Conservation (phyloP, 2,113 vertebrate species). For the Pseudois nayaur region DNA sequence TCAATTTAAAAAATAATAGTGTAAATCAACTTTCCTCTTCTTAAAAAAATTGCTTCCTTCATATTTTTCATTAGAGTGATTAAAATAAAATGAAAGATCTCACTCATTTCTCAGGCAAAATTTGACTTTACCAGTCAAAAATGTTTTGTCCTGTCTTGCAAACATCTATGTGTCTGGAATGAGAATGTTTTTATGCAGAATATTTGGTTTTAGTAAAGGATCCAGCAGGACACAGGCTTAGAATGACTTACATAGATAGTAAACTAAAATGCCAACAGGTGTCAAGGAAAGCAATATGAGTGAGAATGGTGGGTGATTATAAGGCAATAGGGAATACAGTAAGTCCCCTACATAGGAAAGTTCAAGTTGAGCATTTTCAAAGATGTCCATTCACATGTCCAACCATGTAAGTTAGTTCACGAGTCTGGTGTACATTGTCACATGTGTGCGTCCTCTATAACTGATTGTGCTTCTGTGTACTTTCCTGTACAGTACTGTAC, state of each 20-base stretch:
- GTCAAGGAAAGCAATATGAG: fast-evolving
- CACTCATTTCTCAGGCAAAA: background rate
- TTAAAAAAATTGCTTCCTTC: background rate
- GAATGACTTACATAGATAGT: too few species aligned
- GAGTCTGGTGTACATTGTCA: background rate
- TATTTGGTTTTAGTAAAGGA: background rate
- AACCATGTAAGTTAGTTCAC: background rate
- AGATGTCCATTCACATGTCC: background rate
- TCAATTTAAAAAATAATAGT: background rate
- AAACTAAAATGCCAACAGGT: fast-evolving
- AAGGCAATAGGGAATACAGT: background rate
- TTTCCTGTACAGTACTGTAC: background rate
- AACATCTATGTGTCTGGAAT: background rate
- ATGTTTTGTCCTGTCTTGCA: background rate
- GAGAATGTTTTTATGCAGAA: too few species aligned
- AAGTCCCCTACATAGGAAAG: background rate
- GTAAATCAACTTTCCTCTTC: background rate
- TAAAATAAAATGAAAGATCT: background rate
- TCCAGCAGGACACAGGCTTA: background rate
- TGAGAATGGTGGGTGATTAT: fast-evolving
- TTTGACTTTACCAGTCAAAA: fast-evolving
- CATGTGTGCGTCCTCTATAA: background rate
- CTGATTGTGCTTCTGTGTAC: background rate
- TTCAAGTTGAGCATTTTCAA: background rate
- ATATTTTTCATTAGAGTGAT: background rate